phyloP scores from a whole-genome alignment of 2,113 vertebrate species.

The Pristiophorus japonicus region DNA sequence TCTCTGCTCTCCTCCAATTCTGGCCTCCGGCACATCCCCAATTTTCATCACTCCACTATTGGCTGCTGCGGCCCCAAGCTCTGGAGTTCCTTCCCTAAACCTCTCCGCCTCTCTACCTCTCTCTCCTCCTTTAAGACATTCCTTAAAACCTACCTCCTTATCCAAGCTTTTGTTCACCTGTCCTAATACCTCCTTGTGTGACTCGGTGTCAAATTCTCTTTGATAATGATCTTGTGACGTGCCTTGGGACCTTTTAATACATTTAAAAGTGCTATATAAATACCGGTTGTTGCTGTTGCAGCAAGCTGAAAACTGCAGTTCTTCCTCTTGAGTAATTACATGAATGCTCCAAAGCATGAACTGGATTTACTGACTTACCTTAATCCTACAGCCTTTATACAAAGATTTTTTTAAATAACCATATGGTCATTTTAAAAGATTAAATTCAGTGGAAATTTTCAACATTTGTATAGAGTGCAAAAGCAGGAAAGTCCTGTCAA shows the following conservation, averaged over 20 bases:
- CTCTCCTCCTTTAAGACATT: neutral
- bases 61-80: neutral
- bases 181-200: neutral
- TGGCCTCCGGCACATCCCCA: neutral
- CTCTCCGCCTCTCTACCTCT: neutral
- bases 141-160: neutral
- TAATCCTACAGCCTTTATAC: neutral
- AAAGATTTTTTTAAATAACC: neutral
- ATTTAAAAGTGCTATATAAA: neutral
- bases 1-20: neutral
- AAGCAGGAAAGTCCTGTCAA: neutral
- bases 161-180: too few relatives aligned
- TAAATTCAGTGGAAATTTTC: neutral
- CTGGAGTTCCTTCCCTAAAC: neutral
- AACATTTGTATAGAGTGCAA: neutral
- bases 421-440: neutral
- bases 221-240: neutral
- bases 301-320: neutral
- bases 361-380: neutral
- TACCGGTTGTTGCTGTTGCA: neutral
- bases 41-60: neutral
- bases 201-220: neutral
- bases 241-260: too few relatives aligned
- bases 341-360: neutral
- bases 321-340: neutral